A percentile compares a stretch with the other conserved stretches of the same genome.
phyloP scores from a whole-genome alignment of 2,113 vertebrate species.

The Syngnathus floridae region DNA sequence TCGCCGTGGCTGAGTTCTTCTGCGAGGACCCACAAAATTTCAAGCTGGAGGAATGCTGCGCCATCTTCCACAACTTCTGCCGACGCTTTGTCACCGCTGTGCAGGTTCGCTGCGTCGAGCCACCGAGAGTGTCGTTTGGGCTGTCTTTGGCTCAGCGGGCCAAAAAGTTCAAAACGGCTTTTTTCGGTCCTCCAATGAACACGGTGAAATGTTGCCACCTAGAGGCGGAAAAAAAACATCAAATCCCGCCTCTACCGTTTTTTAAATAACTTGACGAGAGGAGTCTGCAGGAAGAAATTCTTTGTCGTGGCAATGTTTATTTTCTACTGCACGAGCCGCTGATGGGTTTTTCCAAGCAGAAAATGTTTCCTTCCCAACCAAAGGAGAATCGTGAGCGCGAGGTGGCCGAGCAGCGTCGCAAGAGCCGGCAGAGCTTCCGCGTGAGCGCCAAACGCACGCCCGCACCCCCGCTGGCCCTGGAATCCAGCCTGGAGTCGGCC shows the following conservation, averaged over 20 bases:
- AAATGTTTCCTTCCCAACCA: not conserved
- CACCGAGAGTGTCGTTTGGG: too few species aligned
- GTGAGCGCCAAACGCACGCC: slow-evolving; percentile 45
- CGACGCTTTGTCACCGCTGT: slow-evolving; percentile 68
- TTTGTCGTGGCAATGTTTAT: not conserved
- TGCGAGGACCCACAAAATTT: slow-evolving; percentile 71
- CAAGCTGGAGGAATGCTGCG: slow-evolving; percentile 72
- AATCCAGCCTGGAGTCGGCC: slow-evolving; percentile 53
- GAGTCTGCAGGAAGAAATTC: not conserved
- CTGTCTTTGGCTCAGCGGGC: too few species aligned
- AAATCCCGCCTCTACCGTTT: too few species aligned
- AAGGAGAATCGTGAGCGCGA: slow-evolving; percentile 71
- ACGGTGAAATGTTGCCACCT: too few species aligned
- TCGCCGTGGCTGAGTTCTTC: slow-evolving; percentile 67
- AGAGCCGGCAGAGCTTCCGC: slow-evolving; percentile 42
- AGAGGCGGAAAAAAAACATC: too few species aligned
- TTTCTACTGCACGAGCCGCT: not conserved
- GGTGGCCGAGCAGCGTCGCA: slow-evolving; percentile 50
- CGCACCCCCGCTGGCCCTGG: slow-evolving; percentile 20
- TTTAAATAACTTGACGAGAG: not conserved
- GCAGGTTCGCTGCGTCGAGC: slow-evolving; percentile 41
- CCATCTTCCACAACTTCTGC: slow-evolving; percentile 71
- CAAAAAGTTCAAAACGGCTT: too few species aligned
- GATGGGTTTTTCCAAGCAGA: not conserved
- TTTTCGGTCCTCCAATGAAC: too few species aligned